Base-by-base conservation (phyloP, 30 jellyfish, hydroid and myxozoan species). In the Rhopilema esculentum region DNA sequence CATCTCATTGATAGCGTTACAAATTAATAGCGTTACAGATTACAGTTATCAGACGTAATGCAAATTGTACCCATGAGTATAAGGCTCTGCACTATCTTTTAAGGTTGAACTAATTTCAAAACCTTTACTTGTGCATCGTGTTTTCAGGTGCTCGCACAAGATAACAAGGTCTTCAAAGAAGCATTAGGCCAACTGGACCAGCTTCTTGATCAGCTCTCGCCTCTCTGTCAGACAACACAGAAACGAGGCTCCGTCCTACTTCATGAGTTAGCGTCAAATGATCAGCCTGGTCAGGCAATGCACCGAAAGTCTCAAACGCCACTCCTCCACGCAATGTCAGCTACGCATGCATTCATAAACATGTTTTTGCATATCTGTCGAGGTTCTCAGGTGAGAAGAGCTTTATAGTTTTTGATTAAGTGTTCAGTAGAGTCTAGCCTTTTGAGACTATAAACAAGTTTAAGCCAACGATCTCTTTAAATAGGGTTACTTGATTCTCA, bases 311-410 rank as follows among this genome's bases (percentile, higher is more conserved):
- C 91, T 27, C 88, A 95, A 75, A 95, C 99, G 28, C 99, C 99
- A 0, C 67, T 95, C 66, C 96, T 95, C 18, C 99, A 95, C 79
- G 97, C 97, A 27, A 95, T 95, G 99, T 83, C 99, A 65, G 84
- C 99, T 25, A 79, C 95, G 30, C 97, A 95, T 86, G 97, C 97
- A 49, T 95, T 49, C 61, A 83, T 95, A 84, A 95, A 85, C 73
- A 87, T 89, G 81, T 95, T 95, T 82, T 91, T 95, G 27, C 95
- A 83, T 70, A 90, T 95, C 27, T 85, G 99, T 90, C 91, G 99
- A 21, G 99, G 99, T 12, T 95, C 99, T 27, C 99, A 87, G 98
- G 99, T 95, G 74, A 25, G 84, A 7, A 40, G 12, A 40, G 57
- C n/a, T n/a, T n/a, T n/a, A n/a, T n/a, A n/a, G n/a, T n/a, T n/a